Evolutionary conservation across 2,888 invertebrate genomes (phyloP), one percentile per base, ranked within the genome.

Genomic region (Aproaerema taeniolella): DNA sequence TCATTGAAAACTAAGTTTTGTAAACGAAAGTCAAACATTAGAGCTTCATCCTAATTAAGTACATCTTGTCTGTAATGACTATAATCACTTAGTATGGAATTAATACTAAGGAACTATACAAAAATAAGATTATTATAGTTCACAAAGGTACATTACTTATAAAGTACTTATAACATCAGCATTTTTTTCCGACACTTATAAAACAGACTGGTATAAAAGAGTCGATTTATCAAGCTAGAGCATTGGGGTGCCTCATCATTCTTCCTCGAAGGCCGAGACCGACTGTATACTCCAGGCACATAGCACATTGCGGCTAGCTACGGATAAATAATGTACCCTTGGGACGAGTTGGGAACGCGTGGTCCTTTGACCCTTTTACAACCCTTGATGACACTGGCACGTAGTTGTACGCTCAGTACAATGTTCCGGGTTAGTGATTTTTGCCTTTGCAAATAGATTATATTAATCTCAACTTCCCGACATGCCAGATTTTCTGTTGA

Each of bases 301-400:
- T 60, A 55, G 58, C 56, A 35, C 15, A 26, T 14, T 13, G 47
- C 52, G 45, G 55, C 59, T 32, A 35, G 39, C 31, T 10, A 20
- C 20, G 36, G 41, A 68, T 75, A 73, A 72, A 73, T 74, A 67
- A 74, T 68, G 64, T 51, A 50, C 66, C 66, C 67, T 26, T 31
- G 75, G 71, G 75, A 63, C 63, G 53, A 61, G 66, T 74, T 64
- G 66, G 62, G 52, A 53, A 54, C 39, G 38, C 37, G 32, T 36
- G 15, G 12, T 17, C 68, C 65, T 64, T 58, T 61, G 61, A 66
- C 70, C 70, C 74, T 67, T 70, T 71, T 73, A 72, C 67, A 65
- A 63, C 58, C 58, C 59, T 55, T 58, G 55, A 58, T 64, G 64
- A 34, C 37, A 38, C 37, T 25, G 20, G 41, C 24, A 38, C 35